These are phyloP conservation scores for Bolborhynchus lineola DNA, from an alignment of 2,113 vertebrate genomes.

Conservation along the genomic window DNA sequence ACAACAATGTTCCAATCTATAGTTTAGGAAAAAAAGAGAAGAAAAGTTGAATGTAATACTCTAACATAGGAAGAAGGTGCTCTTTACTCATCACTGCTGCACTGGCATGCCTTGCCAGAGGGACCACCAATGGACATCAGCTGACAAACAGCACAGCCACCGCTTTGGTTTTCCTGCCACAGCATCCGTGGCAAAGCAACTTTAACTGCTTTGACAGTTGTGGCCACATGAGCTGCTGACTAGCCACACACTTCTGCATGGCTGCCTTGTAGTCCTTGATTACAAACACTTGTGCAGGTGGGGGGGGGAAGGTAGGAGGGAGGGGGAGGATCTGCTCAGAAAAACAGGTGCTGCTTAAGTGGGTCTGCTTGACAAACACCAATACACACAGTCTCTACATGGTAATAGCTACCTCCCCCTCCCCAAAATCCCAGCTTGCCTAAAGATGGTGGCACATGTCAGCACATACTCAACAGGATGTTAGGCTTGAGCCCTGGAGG, in stretches of 20 bases:
- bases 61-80: neutral
- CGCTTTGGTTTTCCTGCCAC: neutral
- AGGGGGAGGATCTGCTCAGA: neutral
- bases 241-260: accelerated
- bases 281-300: neutral
- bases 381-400: neutral
- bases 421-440: neutral
- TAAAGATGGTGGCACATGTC: neutral
- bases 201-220: neutral
- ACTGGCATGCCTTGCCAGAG: neutral
- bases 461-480: neutral
- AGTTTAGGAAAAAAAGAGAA: neutral
- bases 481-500: neutral
- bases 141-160: neutral
- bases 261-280: neutral
- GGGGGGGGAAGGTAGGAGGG: too few species aligned
- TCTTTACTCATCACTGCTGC: neutral
- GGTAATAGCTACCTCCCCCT: neutral
- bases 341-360: neutral
- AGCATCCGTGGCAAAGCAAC: neutral
- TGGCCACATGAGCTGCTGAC: neutral
- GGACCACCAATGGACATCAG: neutral
- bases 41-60: neutral
- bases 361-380: neutral
- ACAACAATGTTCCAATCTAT: neutral